phyloP scores from a whole-genome alignment of 2,797 vertebrate species.

The Malacoctenus gilli region DNA sequence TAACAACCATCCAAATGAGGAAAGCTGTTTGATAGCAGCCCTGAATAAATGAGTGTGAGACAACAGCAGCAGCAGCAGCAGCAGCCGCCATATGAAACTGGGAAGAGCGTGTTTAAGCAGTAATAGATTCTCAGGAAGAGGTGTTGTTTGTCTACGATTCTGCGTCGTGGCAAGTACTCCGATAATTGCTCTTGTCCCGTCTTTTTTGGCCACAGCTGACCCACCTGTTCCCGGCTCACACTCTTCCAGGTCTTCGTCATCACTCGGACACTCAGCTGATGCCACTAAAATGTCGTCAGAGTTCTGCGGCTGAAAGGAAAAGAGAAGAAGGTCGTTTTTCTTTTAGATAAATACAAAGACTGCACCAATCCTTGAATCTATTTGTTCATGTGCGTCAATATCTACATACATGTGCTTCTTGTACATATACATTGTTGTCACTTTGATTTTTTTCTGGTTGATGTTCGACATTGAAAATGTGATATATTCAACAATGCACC shows the following conservation, averaged over 20 bases:
- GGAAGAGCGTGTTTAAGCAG: conserved; percentile 16
- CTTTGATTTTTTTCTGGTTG: too few relatives aligned
- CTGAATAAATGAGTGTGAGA: conserved; percentile 12
- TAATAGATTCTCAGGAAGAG: conserved; percentile 7
- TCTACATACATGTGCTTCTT: too few relatives aligned
- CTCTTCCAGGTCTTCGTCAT: conserved; percentile 95
- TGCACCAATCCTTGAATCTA: too few relatives aligned
- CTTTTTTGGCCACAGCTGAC: conserved; percentile 58
- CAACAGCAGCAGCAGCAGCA: too few relatives aligned
- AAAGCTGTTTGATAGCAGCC: conserved; percentile 20
- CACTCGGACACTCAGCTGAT: conserved; percentile 94
- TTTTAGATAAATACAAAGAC: conserved; percentile 25
- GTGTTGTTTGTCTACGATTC: conserved; percentile 7
- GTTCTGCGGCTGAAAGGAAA: conserved; percentile 81
- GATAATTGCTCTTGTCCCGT: conserved; percentile 5
- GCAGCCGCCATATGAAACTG: conserved; percentile 18
- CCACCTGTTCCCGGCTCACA: conserved; percentile 96
- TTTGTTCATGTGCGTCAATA: too few relatives aligned
- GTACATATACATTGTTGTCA: too few relatives aligned
- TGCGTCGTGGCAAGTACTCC: neutral
- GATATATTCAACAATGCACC: too few relatives aligned
- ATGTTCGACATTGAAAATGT: too few relatives aligned
- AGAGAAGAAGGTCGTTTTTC: conserved; percentile 18
- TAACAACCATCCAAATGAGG: conserved; percentile 33
- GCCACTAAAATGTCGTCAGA: conserved; percentile 95